Percentiles rank a stretch among this genome's conserved stretches.
Conservation (phyloP, 2,797 vertebrate genomes). For the Tauraco hartlaubi region DNA sequence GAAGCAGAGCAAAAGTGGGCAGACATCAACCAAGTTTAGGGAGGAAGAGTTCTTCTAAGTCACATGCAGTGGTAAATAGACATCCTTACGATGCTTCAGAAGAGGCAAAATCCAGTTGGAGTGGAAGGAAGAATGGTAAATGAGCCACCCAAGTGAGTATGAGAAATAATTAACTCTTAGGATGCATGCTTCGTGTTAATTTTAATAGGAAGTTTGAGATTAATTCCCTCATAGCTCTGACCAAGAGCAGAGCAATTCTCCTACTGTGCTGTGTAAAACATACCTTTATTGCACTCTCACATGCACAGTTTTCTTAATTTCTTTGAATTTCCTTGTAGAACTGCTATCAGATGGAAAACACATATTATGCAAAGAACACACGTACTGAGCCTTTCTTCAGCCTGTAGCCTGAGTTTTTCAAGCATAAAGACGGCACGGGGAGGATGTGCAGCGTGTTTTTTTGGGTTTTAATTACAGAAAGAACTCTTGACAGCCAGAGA, state of each 20-base stretch:
- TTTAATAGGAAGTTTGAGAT: neutral
- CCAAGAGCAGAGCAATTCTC: neutral
- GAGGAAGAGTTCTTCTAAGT: neutral
- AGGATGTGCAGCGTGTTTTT: neutral
- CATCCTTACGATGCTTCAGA: neutral
- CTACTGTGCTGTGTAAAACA: neutral
- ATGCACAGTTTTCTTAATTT: neutral
- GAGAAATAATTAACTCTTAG: neutral
- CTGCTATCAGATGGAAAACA: neutral
- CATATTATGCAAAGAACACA: neutral
- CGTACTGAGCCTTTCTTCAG: neutral
- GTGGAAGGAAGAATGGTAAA: neutral
- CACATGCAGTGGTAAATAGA: neutral
- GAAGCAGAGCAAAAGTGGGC: neutral
- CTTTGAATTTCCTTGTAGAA: neutral
- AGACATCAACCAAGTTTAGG: neutral
- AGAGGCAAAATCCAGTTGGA: neutral
- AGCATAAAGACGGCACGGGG: no score
- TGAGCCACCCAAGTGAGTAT: neutral
- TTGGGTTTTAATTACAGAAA: accelerated
- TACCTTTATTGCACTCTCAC: neutral
- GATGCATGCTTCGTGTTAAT: neutral
- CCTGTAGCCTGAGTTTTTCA: neutral
- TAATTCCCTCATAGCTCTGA: neutral
- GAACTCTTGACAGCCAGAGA: neutral